phyloP scores from a whole-genome alignment of 2,113 vertebrate species.

The Chloropsis cyanopogon region DNA sequence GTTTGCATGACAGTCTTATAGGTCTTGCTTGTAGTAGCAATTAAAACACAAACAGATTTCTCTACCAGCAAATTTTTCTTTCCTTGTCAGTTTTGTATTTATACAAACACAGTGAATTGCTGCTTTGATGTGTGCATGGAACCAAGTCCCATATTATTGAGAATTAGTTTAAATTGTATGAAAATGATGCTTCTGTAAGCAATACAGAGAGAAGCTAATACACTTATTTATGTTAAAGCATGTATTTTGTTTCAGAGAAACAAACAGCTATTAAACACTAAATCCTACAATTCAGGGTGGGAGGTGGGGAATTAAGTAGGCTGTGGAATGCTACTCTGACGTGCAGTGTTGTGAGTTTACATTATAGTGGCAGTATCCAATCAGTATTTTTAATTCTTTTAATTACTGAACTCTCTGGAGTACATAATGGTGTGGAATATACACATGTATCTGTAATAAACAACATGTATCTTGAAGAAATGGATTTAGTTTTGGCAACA shows the following conservation, averaged over 20 bases:
- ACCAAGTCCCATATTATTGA: constrained; percentile 45
- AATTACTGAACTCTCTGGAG: constrained; percentile 70
- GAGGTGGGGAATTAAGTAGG: constrained; percentile 27
- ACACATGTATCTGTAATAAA: constrained; percentile 74
- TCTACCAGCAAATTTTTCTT: background rate
- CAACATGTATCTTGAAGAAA: constrained; percentile 74
- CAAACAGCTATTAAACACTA: background rate
- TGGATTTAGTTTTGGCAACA: constrained; percentile 75
- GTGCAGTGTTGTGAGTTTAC: constrained; percentile 44
- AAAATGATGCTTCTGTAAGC: constrained; percentile 65
- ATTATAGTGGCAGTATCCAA: constrained; percentile 36
- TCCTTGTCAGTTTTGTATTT: constrained; percentile 29
- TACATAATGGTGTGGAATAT: constrained; percentile 55
- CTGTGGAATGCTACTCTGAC: constrained; percentile 36
- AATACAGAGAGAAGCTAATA: constrained; percentile 44
- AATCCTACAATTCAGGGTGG: constrained; percentile 1
- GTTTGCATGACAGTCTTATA: background rate
- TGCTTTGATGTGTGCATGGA: constrained; percentile 39
- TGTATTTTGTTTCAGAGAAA: constrained; percentile 61
- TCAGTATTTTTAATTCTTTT: constrained; percentile 68
- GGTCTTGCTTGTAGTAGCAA: background rate
- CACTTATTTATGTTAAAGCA: constrained; percentile 70
- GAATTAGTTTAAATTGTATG: constrained; percentile 67
- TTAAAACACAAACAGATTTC: constrained; percentile 3
- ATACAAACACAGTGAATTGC: constrained; percentile 11